Conservation (phyloP, 2,888 invertebrate species). For the Entomobrya multifasciata region DNA sequence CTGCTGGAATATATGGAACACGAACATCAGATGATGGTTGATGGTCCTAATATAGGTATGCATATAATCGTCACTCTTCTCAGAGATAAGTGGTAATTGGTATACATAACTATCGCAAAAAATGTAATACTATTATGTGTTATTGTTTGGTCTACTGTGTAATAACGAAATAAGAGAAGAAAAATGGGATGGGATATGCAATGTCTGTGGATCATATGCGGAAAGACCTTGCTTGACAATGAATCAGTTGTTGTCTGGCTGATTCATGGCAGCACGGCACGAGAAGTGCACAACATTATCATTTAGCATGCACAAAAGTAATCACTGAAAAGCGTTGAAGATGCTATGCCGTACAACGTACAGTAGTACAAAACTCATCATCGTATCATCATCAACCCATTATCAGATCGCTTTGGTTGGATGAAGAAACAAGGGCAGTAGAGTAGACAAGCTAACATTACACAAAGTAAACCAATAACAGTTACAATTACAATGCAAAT, state of each 20-base stretch:
- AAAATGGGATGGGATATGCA: slow-evolving; percentile 31
- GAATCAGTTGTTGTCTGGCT: slow-evolving; percentile 68
- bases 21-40: too few relatives aligned
- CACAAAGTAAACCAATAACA: not conserved
- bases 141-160: not conserved
- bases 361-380: slow-evolving; percentile 1
- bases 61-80: not conserved
- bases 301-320: not conserved
- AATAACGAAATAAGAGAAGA: not conserved
- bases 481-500: not conserved
- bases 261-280: slow-evolving; percentile 56
- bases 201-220: slow-evolving; percentile 35
- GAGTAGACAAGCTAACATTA: too few relatives aligned
- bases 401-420: not conserved
- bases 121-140: not conserved
- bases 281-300: not conserved
- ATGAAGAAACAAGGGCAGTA: slow-evolving; percentile 40
- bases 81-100: slow-evolving; percentile 27
- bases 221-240: slow-evolving; percentile 68
- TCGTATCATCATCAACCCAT: not conserved
- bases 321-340: not conserved
- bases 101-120: not conserved
- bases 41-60: not conserved
- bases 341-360: not conserved
- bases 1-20: not conserved